A percentile compares a stretch with the other conserved stretches of the same genome.
Evolutionary conservation across 1,140 invertebrate species (phyloP).

Genomic region (Aethina tumida): DNA sequence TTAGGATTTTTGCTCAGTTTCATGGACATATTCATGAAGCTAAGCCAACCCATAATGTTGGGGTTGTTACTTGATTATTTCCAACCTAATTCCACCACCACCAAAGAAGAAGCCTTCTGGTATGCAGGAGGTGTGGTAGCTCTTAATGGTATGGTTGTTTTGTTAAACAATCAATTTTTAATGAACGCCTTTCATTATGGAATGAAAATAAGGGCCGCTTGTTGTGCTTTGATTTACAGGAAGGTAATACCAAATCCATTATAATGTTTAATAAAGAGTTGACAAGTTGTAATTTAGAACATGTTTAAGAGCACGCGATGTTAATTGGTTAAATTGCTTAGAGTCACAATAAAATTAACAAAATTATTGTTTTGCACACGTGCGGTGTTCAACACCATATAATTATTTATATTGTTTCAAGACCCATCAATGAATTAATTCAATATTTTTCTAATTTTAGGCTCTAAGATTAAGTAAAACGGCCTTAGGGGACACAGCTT

Average conservation of each 20-base stretch:
- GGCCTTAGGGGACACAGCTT: slow-evolving; percentile 62
- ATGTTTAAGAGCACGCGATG: too few species aligned
- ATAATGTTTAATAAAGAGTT: too few species aligned
- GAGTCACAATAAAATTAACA: too few species aligned
- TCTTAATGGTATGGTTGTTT: slow-evolving; percentile 38
- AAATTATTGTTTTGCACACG: too few species aligned
- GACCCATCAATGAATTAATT: too few species aligned
- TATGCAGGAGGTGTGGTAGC: slow-evolving; percentile 47
- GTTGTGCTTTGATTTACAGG: slow-evolving; percentile 53
- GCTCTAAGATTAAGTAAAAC: slow-evolving; percentile 48
- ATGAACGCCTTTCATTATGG: slow-evolving; percentile 46
- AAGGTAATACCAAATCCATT: too few species aligned
- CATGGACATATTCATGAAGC: slow-evolving; percentile 21
- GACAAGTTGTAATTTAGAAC: too few species aligned
- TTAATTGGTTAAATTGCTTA: too few species aligned
- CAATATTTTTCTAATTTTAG: too few species aligned
- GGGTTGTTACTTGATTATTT: slow-evolving; percentile 43
- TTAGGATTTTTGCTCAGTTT: slow-evolving; percentile 24
- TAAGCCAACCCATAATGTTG: slow-evolving; percentile 40
- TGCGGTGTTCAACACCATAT: too few species aligned
- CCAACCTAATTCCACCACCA: slow-evolving; percentile 29
- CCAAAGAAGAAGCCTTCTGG: slow-evolving; percentile 38
- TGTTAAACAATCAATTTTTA: slow-evolving; percentile 47
- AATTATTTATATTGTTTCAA: too few species aligned
- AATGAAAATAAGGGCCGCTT: slow-evolving; percentile 45